These are phyloP conservation scores for Bombycilla garrulus DNA, from an alignment of 2,113 vertebrate species.

Conservation along the genomic window DNA sequence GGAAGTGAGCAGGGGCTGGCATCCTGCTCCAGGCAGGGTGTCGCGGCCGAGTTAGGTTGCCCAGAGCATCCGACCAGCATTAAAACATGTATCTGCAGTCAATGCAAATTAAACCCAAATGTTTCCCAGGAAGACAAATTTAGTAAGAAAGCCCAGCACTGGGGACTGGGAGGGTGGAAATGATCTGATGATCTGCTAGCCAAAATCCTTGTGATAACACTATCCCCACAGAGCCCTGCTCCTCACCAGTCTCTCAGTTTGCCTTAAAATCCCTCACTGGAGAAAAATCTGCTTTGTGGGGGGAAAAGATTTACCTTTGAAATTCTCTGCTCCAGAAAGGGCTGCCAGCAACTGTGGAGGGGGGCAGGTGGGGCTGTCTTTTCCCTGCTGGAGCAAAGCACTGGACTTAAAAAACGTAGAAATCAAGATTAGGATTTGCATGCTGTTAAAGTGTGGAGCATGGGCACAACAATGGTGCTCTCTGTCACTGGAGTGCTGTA, in stretches of 20 bases:
- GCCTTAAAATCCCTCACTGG: background rate
- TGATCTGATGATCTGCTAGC: background rate
- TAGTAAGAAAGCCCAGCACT: background rate
- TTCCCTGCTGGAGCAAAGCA: background rate
- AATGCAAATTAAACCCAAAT: background rate
- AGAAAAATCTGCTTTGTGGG: background rate
- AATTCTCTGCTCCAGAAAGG: background rate
- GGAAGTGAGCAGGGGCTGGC: background rate
- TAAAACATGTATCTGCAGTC: background rate
- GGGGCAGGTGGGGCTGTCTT: background rate
- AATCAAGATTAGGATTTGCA: background rate
- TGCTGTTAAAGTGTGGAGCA: background rate
- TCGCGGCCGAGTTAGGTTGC: fast-evolving
- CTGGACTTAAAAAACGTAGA: background rate
- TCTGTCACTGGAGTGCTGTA: background rate
- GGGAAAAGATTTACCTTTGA: background rate
- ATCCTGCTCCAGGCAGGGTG: background rate
- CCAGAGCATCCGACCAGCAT: background rate
- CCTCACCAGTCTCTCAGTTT: background rate
- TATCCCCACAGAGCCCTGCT: background rate
- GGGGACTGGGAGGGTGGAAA: background rate
- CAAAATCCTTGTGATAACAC: fast-evolving
- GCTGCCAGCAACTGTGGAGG: background rate
- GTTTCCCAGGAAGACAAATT: background rate
- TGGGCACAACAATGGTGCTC: fast-evolving